Evolutionary conservation across 2,888 invertebrate species (phyloP), one percentile per base, ranked within the genome.

Genomic region (Dryomyza anilis): DNA sequence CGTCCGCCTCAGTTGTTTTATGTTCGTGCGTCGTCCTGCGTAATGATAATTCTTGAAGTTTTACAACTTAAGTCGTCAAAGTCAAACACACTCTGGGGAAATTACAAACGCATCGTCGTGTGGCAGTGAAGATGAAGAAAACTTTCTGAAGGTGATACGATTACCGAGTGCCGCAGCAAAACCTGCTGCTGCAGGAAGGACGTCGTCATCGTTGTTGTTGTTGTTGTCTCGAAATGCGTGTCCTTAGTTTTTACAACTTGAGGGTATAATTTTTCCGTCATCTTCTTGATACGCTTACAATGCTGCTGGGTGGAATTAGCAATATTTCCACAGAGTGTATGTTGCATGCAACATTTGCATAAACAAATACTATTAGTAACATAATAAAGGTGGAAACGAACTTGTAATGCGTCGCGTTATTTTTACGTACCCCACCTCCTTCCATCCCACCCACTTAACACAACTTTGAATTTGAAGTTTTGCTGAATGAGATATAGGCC

Each of bases 21-120:
- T 45, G 16, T 12, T 21, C 29, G 30, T 27, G n/a, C 25, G 58
- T 50, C 27, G 16, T 39, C 57, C 36, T 59, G 72, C 70, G 76
- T 78, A 78, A 80, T 78, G 79, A 79, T 79, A 79, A 80, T 79
- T 61, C 79, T 80, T 79, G 75, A 80, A 79, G 80, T 79, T 80
- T 79, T 80, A 79, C 79, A 79, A 79, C 79, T 79, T 79, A 79
- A 79, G 80, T 79, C 79, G 79, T 79, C 80, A 79, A 79, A 79
- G 79, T 79, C 80, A 79, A 79, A 79, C 78, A 79, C 79, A 78
- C 79, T 80, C 79, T 76, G 66, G 79, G 79, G 79, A 80, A 79
- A 79, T 79, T 78, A 79, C 78, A 80, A 78, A 79, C 80, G 74
- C 78, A 75, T 77, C 25, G 25, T 25, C 52, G 69, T 71, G 72